phyloP scores from a whole-genome alignment of 2,888 invertebrate genomes.

The Tanytarsus gracilentus region DNA sequence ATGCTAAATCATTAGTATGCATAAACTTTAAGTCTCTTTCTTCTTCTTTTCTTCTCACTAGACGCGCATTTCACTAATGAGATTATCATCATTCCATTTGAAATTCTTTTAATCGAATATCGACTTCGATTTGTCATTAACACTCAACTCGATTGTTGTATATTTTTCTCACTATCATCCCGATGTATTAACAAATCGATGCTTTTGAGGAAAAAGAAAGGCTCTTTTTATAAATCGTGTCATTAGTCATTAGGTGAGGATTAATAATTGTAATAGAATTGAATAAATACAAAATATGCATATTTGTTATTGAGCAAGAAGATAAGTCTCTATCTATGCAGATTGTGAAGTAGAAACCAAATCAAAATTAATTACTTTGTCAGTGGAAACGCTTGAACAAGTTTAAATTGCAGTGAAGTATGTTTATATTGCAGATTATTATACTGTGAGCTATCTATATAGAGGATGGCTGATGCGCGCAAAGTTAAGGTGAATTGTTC shows the following conservation, averaged over 20 bases:
- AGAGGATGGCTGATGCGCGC: not conserved
- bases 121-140: conserved; percentile 29
- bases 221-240: conserved; percentile 24
- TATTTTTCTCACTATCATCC: not conserved
- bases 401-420: conserved; percentile 19
- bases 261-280: conserved; percentile 21
- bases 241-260: conserved; percentile 28
- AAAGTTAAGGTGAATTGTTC: too few species aligned
- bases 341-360: conserved; percentile 17
- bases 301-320: not conserved
- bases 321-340: too few species aligned
- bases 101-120: conserved; percentile 22
- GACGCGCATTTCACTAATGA: conserved; percentile 12
- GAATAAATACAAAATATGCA: not conserved
- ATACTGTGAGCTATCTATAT: not conserved
- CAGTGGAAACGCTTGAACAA: conserved; percentile 22
- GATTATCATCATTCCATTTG: conserved; percentile 12
- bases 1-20: too few species aligned
- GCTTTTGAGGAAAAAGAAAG: not conserved
- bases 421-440: not conserved
- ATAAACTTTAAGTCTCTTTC: not conserved
- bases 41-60: not conserved
- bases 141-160: conserved; percentile 23
- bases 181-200: not conserved
- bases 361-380: conserved; percentile 24